Evolutionary conservation across 2,113 vertebrate genomes (phyloP), one percentile per base, ranked within the genome.

Genomic region (Etheostoma cragini): DNA sequence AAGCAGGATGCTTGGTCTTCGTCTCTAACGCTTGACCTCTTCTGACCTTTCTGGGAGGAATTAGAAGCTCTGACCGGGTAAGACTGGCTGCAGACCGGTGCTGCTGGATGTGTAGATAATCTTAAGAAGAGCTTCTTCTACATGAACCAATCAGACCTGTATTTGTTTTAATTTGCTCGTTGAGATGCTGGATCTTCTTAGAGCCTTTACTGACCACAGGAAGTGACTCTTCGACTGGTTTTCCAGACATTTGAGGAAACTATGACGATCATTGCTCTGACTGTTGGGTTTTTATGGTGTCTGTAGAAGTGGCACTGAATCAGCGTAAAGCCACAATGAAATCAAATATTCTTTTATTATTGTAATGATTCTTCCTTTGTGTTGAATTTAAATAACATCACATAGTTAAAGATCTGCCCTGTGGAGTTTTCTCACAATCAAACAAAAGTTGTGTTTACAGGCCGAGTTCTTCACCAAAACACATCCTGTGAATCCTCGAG

Each of bases 141-240:
- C 60, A 12, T 14, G 4, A 42, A 62, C 42, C 60, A 14, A 11
- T 64, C 62, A 64, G 13, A 26, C 14, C 30, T 6, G 24, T 21
- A 35, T 63, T 54, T 12, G 26, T 26, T 57, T 57, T 14, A 3
- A 57, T 63, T 5, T 52, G n/a, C 22, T 72, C 49, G 13, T 52
- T 26, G 60, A 69, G 79, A 56, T 49, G 57, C 80, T 81, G 64
- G 65, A 76, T 64, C 21, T 61, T 68, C 64, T 75, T 4, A 35
- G n/a, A 64, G 60, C 60, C 6, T 10, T 13, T 26, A 15, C 62
- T 13, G 61, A 64, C 19, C 2, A 7, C 38, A 24, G 26, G 4
- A 38, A 16, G 24, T 57, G 10, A 57, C 11, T 14, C 8, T 38
- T 38, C 10, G 38, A 38, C 38, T 38, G 38, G 8, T 38, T 38